Base-by-base conservation (phyloP, 2,113 vertebrate species). In the Dissostichus mawsoni region DNA sequence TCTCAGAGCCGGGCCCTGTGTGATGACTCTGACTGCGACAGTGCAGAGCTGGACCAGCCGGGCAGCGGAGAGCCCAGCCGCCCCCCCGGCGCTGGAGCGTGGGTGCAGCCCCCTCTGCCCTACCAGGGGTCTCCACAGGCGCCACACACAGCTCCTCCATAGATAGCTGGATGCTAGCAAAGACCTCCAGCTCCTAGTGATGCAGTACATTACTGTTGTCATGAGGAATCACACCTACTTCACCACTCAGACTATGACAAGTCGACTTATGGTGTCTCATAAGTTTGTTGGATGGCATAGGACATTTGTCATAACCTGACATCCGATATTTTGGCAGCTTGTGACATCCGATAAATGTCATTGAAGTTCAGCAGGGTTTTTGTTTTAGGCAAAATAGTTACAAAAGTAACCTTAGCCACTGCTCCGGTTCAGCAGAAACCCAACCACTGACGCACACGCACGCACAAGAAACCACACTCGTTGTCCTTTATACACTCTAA, bases 11-110 rank as follows among this genome's bases (percentile, higher is more conserved):
- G 94, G 52, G 91, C 91, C 11, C 86, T 94, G 80, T 95, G 94
- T 10, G 97, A 98, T 65, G 97, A 98, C 82, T 98, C 97, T 0
- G 97, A 98, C 94, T 98, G 96, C 36, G 97, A 98, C 95, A 97
- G 96, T 8, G 95, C 95, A 0, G 97, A 98, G 86, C 89, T 98
- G 69, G 97, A 98, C 81, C 96, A 97, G 91, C 95, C 96, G 48
- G 96, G 96, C 82, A 97, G 96, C 16, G 94, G 95, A 36, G 97
- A 98, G 87, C 94, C 94, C 56, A 95, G 95, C 87, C 94, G 92
- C 62, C 95, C 95, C 20, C 96, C 96, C 23, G 96, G 95, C 64
- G 93, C 95, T 69, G 94, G 94, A 86, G 93, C 93, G 8, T 94
- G 89, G 93, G 93, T 74, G 16, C 74, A 91, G 0, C 86, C 80